Conservation (phyloP, 2,888 invertebrate species). For the Alloscopus bannaensis region DNA sequence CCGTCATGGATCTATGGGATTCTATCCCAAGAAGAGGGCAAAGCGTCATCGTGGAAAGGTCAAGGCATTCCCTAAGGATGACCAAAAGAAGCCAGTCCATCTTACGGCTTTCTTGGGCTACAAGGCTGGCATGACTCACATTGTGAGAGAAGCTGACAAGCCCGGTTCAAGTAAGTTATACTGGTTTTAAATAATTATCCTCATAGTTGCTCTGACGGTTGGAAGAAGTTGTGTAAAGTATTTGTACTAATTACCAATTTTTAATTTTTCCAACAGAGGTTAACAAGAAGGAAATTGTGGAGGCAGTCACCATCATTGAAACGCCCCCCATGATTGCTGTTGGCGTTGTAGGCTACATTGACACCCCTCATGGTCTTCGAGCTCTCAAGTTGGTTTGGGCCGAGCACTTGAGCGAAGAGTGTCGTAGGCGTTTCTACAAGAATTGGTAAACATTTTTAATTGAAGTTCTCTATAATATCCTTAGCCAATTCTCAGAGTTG, state of each 20-base stretch:
- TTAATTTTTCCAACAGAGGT: constrained; percentile 83
- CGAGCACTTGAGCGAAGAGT: constrained; percentile 99
- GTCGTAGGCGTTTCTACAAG: constrained; percentile 99
- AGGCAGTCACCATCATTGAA: constrained; percentile 98
- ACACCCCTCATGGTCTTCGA: constrained; percentile 97
- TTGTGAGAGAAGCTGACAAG: constrained; percentile 98
- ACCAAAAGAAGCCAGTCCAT: constrained; percentile 96
- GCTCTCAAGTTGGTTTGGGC: constrained; percentile 98
- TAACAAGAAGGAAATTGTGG: constrained; percentile 99
- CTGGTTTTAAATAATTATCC: not conserved
- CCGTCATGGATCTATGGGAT: constrained; percentile 99
- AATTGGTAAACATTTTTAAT: constrained; percentile 92
- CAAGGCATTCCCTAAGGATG: constrained; percentile 99
- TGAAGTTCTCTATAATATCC: too few species aligned
- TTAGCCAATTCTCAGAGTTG: constrained; percentile 30
- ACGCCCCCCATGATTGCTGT: constrained; percentile 99
- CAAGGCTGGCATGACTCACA: constrained; percentile 99
- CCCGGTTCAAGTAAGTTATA: constrained; percentile 95
- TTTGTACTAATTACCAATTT: constrained; percentile 19
- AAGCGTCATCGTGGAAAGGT: constrained; percentile 98
- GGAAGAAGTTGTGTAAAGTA: not conserved
- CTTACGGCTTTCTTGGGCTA: constrained; percentile 98
- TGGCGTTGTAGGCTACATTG: constrained; percentile 98
- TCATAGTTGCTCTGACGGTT: not conserved
- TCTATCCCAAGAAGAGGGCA: constrained; percentile 99